A percentile compares a stretch with the other conserved stretches of the same genome.
Evolutionary conservation across 2,888 invertebrate species (phyloP).

Genomic region (Orthosia cruda): DNA sequence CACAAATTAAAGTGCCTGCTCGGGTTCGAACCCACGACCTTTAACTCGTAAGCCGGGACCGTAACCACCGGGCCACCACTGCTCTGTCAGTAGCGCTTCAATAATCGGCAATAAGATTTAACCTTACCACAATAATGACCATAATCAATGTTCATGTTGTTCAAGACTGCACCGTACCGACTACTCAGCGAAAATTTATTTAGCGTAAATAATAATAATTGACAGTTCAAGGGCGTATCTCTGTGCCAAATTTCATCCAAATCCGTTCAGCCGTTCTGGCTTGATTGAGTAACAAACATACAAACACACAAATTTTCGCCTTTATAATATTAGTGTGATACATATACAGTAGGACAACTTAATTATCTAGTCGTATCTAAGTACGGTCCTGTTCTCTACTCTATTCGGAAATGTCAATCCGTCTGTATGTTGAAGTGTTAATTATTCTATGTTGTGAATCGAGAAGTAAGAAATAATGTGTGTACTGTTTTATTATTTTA

Average conservation of each 20-base stretch:
- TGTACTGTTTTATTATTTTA: too few relatives aligned
- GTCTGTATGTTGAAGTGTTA: neutral
- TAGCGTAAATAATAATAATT: slow-evolving; percentile 7
- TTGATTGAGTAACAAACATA: too few relatives aligned
- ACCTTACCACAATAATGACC: slow-evolving; percentile 19
- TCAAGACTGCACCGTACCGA: slow-evolving; percentile 5
- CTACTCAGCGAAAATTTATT: neutral
- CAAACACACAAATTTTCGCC: too few relatives aligned
- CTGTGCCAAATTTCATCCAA: too few relatives aligned
- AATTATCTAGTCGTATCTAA: neutral
- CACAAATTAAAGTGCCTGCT: too few relatives aligned
- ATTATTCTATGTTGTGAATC: slow-evolving; percentile 2
- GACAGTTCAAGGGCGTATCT: slow-evolving; percentile 29
- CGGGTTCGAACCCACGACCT: too few relatives aligned
- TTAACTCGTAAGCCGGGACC: too few relatives aligned
- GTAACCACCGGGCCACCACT: too few relatives aligned
- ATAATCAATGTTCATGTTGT: slow-evolving; percentile 28
- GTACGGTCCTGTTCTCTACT: slow-evolving; percentile 24
- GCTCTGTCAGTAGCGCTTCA: neutral
- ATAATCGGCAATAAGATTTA: neutral
- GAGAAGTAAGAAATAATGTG: slow-evolving; percentile 9
- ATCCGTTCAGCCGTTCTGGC: too few relatives aligned
- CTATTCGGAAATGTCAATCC: slow-evolving; percentile 46
- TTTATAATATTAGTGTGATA: too few relatives aligned
- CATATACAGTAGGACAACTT: too few relatives aligned